Percentiles rank a stretch among this genome's conserved stretches.
These are phyloP conservation scores for Bryconaethiops microstoma DNA, from an alignment of 2,797 vertebrate species.

Conservation along the genomic window DNA sequence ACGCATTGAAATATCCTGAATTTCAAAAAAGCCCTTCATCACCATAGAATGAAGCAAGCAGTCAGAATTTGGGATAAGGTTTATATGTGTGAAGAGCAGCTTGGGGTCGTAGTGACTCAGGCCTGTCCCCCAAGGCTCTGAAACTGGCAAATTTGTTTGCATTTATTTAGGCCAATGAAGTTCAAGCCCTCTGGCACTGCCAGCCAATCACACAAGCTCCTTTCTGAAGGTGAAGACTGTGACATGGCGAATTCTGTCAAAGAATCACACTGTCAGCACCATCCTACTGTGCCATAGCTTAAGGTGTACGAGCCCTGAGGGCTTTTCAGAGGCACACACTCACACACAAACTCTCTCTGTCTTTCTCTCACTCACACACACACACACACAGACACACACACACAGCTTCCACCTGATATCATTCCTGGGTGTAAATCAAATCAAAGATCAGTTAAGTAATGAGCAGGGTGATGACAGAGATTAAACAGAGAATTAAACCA, in stretches of 20 bases:
- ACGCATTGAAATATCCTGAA: neutral
- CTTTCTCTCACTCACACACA: too few relatives aligned
- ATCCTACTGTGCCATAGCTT: neutral
- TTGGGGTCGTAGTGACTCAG: neutral
- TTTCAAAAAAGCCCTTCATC: neutral
- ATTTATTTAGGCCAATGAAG: conserved; percentile 23
- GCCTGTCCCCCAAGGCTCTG: conserved; percentile 1
- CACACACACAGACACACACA: conserved; percentile 1
- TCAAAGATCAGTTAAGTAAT: neutral
- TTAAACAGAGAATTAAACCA: neutral
- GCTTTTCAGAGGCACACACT: neutral
- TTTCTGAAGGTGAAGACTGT: neutral
- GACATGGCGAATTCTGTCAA: neutral
- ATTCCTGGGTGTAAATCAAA: neutral
- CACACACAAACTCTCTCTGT: neutral
- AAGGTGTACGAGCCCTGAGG: conserved; percentile 9
- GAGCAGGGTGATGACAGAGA: neutral
- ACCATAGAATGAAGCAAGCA: neutral
- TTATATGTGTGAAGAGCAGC: neutral
- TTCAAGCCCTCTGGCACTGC: neutral
- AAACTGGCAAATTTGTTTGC: neutral
- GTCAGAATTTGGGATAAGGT: neutral
- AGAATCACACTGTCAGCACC: neutral
- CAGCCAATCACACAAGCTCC: neutral
- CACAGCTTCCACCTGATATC: neutral